Base-by-base conservation (phyloP, 2,888 invertebrate genomes). In the Caenorhabditis sp. region DNA sequence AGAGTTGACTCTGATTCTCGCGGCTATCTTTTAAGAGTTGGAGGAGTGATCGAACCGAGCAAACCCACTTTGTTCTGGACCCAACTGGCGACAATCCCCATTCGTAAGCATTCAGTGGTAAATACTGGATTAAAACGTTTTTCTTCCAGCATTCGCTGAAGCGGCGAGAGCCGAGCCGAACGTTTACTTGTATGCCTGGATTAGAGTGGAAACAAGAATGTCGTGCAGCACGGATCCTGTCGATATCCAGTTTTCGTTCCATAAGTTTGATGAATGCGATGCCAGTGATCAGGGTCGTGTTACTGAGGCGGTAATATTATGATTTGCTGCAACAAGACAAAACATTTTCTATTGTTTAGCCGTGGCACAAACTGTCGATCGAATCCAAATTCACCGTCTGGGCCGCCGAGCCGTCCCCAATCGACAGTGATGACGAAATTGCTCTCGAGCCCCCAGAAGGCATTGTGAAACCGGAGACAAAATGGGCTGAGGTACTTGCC, bases 11-110 rank as follows among this genome's bases (percentile, higher is more conserved):
- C 63, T 5, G 39, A 43, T 13, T 9, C 22, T 0, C n/a, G n/a
- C 2, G 63, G 70, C 1, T 17, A 2, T 7, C 20, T 59, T 2
- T 2, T 76, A 7, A 48, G 15, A 13, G 13, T 76, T 9, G 76
- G 70, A 9, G 76, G 76, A 22, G 45, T 52, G 11, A 43, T 76
- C 13, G 24, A 58, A 2, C 76, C 76, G 2, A 50, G 11, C 6
- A 45, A 48, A n/a, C 59, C 59, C 2, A 50, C 70, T 1, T 39
- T 22, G 1, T 76, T 76, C 50, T 76, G 76, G 76, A 70, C 59
- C 7, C 20, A 15, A 22, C 5, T 76, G 11, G 26, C 35, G 6
- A 22, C 43, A 4, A 9, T 75, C 0, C n/a, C 58, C 1, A 63
- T 75, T 48, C 62, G 75, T 75, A 37, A 45, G 62, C 30, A 8